phyloP scores from a whole-genome alignment of 2,888 invertebrate genomes.

The Orthosia incerta region DNA sequence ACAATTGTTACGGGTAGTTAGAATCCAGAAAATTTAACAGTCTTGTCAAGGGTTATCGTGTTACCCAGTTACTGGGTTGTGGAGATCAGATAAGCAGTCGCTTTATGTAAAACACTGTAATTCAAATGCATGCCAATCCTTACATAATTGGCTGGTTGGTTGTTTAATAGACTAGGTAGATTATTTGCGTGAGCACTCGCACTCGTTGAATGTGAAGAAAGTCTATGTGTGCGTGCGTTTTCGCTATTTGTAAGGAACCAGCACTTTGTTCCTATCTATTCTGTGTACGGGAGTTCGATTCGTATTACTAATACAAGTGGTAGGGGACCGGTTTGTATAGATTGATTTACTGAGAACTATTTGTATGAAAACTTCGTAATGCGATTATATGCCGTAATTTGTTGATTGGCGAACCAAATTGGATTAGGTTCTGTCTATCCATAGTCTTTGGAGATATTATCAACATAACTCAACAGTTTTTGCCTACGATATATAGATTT shows the following conservation, averaged over 20 bases:
- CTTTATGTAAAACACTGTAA: too few relatives aligned
- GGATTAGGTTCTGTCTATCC: conserved; percentile 27
- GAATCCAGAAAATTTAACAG: too few relatives aligned
- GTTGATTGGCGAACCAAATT: conserved; percentile 49
- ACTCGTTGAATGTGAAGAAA: background rate
- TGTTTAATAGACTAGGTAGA: too few relatives aligned
- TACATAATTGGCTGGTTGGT: too few relatives aligned
- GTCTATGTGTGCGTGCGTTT: background rate
- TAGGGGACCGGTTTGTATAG: conserved; percentile 57
- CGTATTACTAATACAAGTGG: conserved; percentile 56
- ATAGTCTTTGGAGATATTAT: conserved; percentile 28
- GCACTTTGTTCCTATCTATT: conserved; percentile 11
- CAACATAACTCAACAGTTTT: too few relatives aligned
- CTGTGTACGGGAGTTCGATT: conserved; percentile 41
- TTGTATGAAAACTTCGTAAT: conserved; percentile 61
- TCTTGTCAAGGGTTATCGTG: too few relatives aligned
- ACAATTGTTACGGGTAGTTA: too few relatives aligned
- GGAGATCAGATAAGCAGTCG: too few relatives aligned
- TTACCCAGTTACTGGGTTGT: too few relatives aligned
- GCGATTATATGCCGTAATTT: conserved; percentile 50
- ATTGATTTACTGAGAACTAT: conserved; percentile 59
- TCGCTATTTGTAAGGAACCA: background rate
- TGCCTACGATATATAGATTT: background rate
- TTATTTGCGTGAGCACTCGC: too few relatives aligned
- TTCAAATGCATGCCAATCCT: too few relatives aligned